These are phyloP conservation scores for Ophion slaviceki DNA, from an alignment of 2,888 invertebrate species.

Conservation along the genomic window DNA sequence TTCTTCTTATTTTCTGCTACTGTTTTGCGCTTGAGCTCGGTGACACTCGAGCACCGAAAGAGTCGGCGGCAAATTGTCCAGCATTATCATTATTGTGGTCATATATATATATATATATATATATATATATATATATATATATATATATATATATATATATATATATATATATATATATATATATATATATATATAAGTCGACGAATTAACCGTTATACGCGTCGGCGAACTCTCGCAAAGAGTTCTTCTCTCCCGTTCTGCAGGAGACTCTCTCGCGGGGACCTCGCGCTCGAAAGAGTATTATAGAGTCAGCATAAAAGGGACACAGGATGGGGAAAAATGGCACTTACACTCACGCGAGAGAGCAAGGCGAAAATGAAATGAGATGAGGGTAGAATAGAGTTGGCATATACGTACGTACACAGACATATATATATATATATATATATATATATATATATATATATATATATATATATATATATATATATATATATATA, in stretches of 20 bases:
- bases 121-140: constrained; percentile 29
- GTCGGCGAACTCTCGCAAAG: constrained; percentile 38
- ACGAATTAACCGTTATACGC: constrained; percentile 50
- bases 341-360: background rate
- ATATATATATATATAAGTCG: background rate
- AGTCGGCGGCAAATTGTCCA: constrained; percentile 71
- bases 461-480: no score
- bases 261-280: constrained; percentile 18
- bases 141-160: background rate
- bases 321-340: constrained; percentile 26
- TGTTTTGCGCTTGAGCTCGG: constrained; percentile 47
- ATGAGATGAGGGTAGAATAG: constrained; percentile 14
- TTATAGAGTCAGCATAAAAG: constrained; percentile 50
- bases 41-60: constrained; percentile 62
- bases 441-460: no score
- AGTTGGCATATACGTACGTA: background rate
- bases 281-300: constrained; percentile 23
- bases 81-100: constrained; percentile 71
- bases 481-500: no score
- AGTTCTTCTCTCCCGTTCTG: constrained; percentile 11
- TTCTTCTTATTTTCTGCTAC: constrained; percentile 26
- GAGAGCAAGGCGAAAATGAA: constrained; percentile 5
- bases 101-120: constrained; percentile 42
- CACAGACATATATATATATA: no score
- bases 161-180: constrained; percentile 36